Evolutionary conservation across 2,888 invertebrate species (phyloP), one percentile per base, ranked within the genome.

Genomic region (Dilophus febrilis): DNA sequence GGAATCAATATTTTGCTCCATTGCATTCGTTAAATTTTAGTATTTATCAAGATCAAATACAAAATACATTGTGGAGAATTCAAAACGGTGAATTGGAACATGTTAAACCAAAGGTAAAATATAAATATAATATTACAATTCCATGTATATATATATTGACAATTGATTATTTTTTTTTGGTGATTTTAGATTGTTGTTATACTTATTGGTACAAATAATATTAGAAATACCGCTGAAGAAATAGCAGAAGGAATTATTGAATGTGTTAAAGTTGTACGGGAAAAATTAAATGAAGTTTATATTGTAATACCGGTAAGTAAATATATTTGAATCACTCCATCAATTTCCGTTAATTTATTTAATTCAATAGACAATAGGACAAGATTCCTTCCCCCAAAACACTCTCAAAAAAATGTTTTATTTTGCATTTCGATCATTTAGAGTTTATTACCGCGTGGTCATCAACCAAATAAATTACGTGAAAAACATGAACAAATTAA

Each of bases 1-100:
- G 90, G 90, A 79, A 84, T 56, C 79, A 83, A 52, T 74, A 83
- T 66, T 90, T 90, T 70, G 87, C 83, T 42, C 91, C 90, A 2
- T 68, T 92, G 57, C 91, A 92, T 61, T 82, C 85, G 57, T 72
- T 91, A 49, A 91, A 91, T 62, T 62, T 62, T 47, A 88, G 90
- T 50, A 84, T 91, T 53, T 79, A 85, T 49, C 81, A 77, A 46
- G 91, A 92, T 63, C 74, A 77, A 56, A 84, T 85, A 29, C 82
- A 91, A 58, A 78, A 92, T 68, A 77, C 91, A 12, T 65, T 92
- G 30, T 92, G 91, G 91, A 70, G 92, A 51, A 74, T 91, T 35
- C 71, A 74, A 54, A 85, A 92, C 65, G 91, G 90, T 38, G 88
- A 88, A 64, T 64, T 92, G 51, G 88, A 91, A 57, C 74, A 80